A percentile compares a stretch with the other conserved stretches of the same genome.
Conservation (phyloP, 2,113 vertebrate species). For the Arothron firmamentum region DNA sequence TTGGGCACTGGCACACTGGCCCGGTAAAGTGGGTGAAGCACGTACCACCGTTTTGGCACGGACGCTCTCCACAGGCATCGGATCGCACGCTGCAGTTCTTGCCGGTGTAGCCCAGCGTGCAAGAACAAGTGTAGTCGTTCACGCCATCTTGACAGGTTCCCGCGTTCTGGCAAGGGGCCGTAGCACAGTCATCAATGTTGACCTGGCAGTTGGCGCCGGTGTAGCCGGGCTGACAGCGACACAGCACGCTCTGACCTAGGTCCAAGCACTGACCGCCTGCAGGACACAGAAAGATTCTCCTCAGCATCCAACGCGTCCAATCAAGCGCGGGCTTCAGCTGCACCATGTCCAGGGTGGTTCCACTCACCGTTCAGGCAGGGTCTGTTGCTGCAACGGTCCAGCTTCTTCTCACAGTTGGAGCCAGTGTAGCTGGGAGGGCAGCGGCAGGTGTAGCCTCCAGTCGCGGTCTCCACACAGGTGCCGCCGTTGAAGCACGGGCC, state of each 20-base stretch:
- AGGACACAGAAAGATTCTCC: constrained; percentile 48
- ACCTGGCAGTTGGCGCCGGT: constrained; percentile 87
- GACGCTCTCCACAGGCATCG: constrained; percentile 79
- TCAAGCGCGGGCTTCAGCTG: no score
- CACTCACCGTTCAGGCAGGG: constrained; percentile 78
- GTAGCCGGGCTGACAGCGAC: constrained; percentile 85
- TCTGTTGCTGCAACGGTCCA: constrained; percentile 85
- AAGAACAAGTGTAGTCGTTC: constrained; percentile 83
- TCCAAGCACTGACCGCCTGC: constrained; percentile 93
- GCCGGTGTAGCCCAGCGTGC: constrained; percentile 84
- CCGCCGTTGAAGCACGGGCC: constrained; percentile 89
- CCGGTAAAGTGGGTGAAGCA: constrained; percentile 90
- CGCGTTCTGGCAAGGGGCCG: constrained; percentile 87
- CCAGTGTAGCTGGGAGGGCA: constrained; percentile 84
- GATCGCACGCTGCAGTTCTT: constrained; percentile 81
- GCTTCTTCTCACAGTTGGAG: constrained; percentile 91
- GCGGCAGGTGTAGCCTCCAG: constrained; percentile 81
- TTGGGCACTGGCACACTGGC: constrained; percentile 84
- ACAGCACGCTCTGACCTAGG: constrained; percentile 90
- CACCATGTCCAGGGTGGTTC: no score
- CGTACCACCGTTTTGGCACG: constrained; percentile 82
- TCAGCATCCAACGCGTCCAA: constrained; percentile 25
- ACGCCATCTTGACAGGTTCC: constrained; percentile 88
- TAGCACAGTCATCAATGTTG: constrained; percentile 87
- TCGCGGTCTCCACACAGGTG: constrained; percentile 75